A percentile compares a stretch with the other conserved stretches of the same genome.
phyloP scores from a whole-genome alignment of 1,140 invertebrate species.

The Meloidogyne hapla region DNA sequence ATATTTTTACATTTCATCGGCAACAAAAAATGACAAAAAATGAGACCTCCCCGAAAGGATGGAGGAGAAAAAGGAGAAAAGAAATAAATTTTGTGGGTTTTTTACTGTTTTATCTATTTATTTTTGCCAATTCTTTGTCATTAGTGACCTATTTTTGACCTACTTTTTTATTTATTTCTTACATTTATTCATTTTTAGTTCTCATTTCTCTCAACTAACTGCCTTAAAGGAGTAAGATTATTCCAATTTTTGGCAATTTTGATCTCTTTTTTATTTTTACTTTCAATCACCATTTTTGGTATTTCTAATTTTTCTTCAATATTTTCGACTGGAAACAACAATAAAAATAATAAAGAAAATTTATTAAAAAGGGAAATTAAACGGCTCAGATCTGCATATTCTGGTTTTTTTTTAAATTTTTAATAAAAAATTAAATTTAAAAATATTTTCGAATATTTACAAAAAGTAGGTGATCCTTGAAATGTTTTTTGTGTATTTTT shows the following conservation, averaged over 20 bases:
- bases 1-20: neutral
- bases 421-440: neutral
- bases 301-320: conserved; percentile 2
- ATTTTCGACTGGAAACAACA: neutral
- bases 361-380: neutral
- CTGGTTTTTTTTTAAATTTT: neutral
- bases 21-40: neutral
- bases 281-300: neutral
- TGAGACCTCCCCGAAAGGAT: neutral
- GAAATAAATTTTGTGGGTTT: neutral
- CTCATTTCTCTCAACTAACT: neutral
- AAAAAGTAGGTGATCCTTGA: neutral
- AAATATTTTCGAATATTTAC: too few relatives aligned
- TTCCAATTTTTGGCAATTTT: neutral
- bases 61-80: conserved; percentile 4
- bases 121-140: too few relatives aligned
- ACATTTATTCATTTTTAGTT: neutral
- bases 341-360: neutral
- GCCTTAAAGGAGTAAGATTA: neutral
- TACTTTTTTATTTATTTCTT: conserved; percentile 7
- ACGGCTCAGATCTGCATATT: neutral
- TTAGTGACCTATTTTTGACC: too few relatives aligned
- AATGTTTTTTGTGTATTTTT: neutral
- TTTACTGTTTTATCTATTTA: neutral
- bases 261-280: neutral